Evolutionary conservation across 92 coral and sea anemone species (phyloP).

Genomic region (Porites divaricata): DNA sequence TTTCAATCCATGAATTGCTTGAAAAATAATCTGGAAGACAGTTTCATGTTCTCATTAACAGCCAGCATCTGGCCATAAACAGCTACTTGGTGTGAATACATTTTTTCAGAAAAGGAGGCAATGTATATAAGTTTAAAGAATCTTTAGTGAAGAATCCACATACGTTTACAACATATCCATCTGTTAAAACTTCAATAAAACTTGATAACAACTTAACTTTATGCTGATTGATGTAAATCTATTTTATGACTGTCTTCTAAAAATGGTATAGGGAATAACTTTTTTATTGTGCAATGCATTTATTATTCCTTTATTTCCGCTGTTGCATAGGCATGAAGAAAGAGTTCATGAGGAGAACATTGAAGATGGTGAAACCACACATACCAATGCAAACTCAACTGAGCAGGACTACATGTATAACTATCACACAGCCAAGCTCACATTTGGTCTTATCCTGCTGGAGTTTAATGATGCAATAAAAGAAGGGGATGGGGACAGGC

Average conservation of each 20-base stretch:
- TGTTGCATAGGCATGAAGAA: slow-evolving; percentile 12
- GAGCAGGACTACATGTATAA: slow-evolving; percentile 55
- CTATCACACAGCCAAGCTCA: slow-evolving; percentile 67
- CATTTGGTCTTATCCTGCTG: slow-evolving; percentile 63
- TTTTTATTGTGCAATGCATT: neutral
- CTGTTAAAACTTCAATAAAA: slow-evolving; percentile 3
- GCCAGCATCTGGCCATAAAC: slow-evolving; percentile 21
- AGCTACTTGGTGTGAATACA: slow-evolving; percentile 15
- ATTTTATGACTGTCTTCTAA: slow-evolving; percentile 13
- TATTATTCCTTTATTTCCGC: neutral
- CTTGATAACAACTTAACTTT: slow-evolving; percentile 10
- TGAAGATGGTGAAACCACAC: neutral
- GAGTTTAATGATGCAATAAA: slow-evolving; percentile 48
- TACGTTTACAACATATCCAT: slow-evolving; percentile 12
- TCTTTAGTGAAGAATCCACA: slow-evolving; percentile 19
- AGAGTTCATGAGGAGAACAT: neutral
- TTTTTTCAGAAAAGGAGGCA: slow-evolving; percentile 4
- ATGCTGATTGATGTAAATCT: slow-evolving; percentile 11
- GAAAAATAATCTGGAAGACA: slow-evolving; percentile 13
- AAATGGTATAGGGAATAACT: neutral
- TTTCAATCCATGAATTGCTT: slow-evolving; percentile 13
- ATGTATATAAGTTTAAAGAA: neutral
- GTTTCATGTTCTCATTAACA: slow-evolving; percentile 14
- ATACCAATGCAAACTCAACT: neutral
- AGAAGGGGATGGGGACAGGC: slow-evolving; percentile 68